A percentile compares a stretch with the other conserved stretches of the same genome.
These are phyloP conservation scores for Trichoplusia ni DNA, from an alignment of 1,140 invertebrate species.

Conservation along the genomic window DNA sequence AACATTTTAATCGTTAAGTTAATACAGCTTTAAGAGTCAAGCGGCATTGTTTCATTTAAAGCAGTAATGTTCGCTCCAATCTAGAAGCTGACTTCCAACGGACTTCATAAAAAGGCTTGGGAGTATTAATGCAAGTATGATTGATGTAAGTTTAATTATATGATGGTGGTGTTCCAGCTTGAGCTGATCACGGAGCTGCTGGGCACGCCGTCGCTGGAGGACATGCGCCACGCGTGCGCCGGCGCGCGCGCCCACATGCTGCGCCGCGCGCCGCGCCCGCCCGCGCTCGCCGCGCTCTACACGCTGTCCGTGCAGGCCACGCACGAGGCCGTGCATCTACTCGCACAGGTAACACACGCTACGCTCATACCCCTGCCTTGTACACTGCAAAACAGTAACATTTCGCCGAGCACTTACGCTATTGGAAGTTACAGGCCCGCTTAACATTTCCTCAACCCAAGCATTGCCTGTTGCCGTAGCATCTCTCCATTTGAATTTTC, in stretches of 20 bases:
- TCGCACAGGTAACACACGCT: constrained; percentile 64
- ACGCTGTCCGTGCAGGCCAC: constrained; percentile 94
- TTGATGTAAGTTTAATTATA: too few species aligned
- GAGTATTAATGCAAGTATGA: too few species aligned
- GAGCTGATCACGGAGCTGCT: constrained; percentile 98
- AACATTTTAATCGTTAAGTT: too few species aligned
- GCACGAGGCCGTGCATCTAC: constrained; percentile 97
- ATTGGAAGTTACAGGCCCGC: too few species aligned
- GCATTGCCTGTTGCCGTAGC: background rate
- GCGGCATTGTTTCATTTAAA: too few species aligned
- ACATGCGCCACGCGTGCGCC: constrained; percentile 98
- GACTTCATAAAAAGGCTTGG: too few species aligned
- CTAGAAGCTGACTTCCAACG: too few species aligned
- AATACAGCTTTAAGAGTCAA: too few species aligned
- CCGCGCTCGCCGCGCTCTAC: constrained; percentile 94
- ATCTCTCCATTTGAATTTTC: background rate
- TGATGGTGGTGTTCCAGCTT: constrained; percentile 89
- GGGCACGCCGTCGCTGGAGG: constrained; percentile 97
- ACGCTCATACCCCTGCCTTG: background rate
- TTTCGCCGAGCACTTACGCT: too few species aligned
- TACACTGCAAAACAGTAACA: too few species aligned
- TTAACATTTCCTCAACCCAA: background rate
- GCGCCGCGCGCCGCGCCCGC: constrained; percentile 92
- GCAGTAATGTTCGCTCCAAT: too few species aligned
- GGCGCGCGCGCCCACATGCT: constrained; percentile 97